Conservation (phyloP, 2,888 invertebrate genomes). For the Brachyptera risi region DNA sequence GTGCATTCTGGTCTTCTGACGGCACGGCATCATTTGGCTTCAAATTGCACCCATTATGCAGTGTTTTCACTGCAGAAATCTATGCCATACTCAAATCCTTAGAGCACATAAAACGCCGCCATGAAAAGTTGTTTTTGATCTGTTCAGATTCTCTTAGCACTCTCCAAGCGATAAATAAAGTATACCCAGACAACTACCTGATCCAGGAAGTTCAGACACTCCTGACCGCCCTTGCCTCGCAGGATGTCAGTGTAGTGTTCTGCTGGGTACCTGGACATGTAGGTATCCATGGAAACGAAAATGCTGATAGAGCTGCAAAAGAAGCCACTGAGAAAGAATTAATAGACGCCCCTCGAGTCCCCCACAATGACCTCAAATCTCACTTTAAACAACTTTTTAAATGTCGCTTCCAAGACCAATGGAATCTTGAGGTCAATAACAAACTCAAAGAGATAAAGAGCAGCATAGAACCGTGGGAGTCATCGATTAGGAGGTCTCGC, state of each 20-base stretch:
- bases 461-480: background rate
- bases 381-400: constrained; percentile 2
- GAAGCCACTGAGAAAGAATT: background rate
- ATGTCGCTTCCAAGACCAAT: background rate
- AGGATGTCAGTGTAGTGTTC: too few relatives aligned
- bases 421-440: background rate
- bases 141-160: background rate
- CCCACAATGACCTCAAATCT: background rate
- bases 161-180: background rate
- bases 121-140: background rate
- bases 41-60: background rate
- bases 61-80: background rate
- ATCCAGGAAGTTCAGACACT: background rate
- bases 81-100: background rate
- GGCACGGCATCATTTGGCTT: background rate
- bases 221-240: too few relatives aligned
- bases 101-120: background rate
- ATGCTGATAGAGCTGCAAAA: background rate
- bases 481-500: background rate
- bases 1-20: background rate
- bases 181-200: background rate
- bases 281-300: background rate
- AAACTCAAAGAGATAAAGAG: background rate
- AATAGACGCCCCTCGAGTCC: background rate
- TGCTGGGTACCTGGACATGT: constrained; percentile 12